Base-by-base conservation (phyloP, 2,888 invertebrate genomes). In the Elysia crispata region DNA sequence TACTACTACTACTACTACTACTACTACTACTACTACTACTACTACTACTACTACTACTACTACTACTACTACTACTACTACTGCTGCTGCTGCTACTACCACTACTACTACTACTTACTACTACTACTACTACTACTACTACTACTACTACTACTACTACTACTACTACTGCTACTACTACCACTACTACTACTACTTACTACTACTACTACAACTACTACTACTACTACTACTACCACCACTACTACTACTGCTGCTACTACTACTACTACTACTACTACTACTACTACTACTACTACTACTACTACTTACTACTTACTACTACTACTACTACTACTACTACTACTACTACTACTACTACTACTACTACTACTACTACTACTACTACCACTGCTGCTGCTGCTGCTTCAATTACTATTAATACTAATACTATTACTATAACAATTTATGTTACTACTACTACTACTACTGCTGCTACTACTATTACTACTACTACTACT, bases 401-500 rank as follows among this genome's bases (percentile, higher is more conserved):
- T n/a, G n/a, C n/a, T n/a, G n/a, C n/a, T n/a, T n/a, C n/a, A n/a
- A n/a, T n/a, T n/a, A n/a, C n/a, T n/a, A n/a, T n/a, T n/a, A n/a
- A n/a, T n/a, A n/a, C n/a, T n/a, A n/a, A n/a, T n/a, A n/a, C n/a
- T n/a, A n/a, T n/a, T n/a, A n/a, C n/a, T n/a, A n/a, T n/a, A n/a
- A n/a, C n/a, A n/a, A n/a, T n/a, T n/a, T n/a, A n/a, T n/a, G n/a
- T n/a, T n/a, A n/a, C n/a, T n/a, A n/a, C n/a, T n/a, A 49, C 81
- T 81, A 74, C 80, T 81, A 49, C 81, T 77, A 30, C 81, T 81
- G 49, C 76, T 82, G 57, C 76, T 77, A 62, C 81, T 77, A 76
- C 76, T 54, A 54, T 76, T 82, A 50, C 81, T 77, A 69, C 76
- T 77, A 81, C 81, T 82, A 57, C 69, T 82, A 81, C 76, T 82